These are phyloP conservation scores for Cherax destructor DNA, from an alignment of 1,140 invertebrate species.

Conservation along the genomic window DNA sequence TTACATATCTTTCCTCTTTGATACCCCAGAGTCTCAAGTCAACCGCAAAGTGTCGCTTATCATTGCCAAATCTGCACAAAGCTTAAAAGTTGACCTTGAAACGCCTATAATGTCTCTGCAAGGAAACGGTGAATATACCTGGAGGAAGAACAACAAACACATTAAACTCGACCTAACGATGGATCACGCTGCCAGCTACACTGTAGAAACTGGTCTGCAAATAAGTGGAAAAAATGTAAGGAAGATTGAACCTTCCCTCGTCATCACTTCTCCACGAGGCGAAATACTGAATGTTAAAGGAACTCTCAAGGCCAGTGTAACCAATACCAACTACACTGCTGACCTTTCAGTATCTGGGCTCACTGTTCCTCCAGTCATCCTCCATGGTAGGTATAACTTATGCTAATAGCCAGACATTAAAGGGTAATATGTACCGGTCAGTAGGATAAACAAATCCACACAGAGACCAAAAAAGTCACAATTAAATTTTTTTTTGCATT, in stretches of 20 bases:
- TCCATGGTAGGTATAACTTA: not conserved
- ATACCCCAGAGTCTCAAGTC: slow-evolving; percentile 37
- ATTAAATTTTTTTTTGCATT: no score
- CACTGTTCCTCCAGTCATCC: not conserved
- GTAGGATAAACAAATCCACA: no score
- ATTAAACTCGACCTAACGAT: not conserved
- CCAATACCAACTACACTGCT: not conserved
- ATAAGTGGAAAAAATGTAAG: not conserved
- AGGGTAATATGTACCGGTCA: no score
- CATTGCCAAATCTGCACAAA: not conserved
- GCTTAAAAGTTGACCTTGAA: not conserved
- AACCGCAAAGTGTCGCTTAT: slow-evolving; percentile 20
- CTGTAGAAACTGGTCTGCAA: slow-evolving; percentile 6
- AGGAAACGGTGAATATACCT: slow-evolving; percentile 30
- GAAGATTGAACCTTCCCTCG: slow-evolving; percentile 20
- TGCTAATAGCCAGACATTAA: no score
- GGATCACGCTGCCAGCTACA: slow-evolving; percentile 14
- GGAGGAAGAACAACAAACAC: slow-evolving; percentile 29
- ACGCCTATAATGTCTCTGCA: slow-evolving; percentile 16
- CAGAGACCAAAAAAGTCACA: no score
- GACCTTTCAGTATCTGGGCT: not conserved
- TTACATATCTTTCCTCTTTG: slow-evolving; percentile 24
- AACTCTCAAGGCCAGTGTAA: not conserved
- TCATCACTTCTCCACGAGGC: slow-evolving; percentile 15
- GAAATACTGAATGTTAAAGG: slow-evolving; percentile 17